Percentiles rank a stretch among this genome's conserved stretches.
Evolutionary conservation across 2,113 vertebrate species (phyloP).

Genomic region (Indicator indicator): DNA sequence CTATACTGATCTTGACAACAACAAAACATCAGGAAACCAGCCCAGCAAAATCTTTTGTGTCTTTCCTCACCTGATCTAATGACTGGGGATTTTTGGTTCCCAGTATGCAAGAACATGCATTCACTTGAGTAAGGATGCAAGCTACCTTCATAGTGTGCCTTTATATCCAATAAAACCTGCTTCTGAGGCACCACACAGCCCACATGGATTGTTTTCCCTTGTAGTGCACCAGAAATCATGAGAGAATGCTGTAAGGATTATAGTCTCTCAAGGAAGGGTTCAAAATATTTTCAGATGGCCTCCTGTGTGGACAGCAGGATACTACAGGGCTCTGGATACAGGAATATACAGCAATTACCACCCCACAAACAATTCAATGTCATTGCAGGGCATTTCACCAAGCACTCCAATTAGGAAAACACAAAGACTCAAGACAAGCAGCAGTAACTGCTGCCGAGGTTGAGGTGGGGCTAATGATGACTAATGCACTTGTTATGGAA

Average conservation of each 20-base stretch:
- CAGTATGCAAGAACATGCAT: neutral
- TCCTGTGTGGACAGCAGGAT: neutral
- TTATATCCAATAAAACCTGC: neutral
- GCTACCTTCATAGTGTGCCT: neutral
- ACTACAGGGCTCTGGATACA: neutral
- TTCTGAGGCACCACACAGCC: neutral
- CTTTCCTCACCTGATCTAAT: neutral
- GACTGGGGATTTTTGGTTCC: neutral
- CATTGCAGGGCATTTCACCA: neutral
- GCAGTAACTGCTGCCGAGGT: neutral
- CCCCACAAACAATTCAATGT: neutral
- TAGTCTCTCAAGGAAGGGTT: neutral
- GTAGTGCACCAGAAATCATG: neutral
- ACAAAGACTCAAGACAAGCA: slow-evolving; percentile 7
- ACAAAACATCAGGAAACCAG: neutral
- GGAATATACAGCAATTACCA: neutral
- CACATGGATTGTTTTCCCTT: neutral
- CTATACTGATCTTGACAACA: neutral
- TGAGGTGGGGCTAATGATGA: slow-evolving; percentile 33
- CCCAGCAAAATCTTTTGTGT: neutral
- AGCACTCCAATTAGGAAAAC: neutral
- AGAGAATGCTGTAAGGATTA: neutral
- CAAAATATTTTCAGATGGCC: slow-evolving; percentile 3
- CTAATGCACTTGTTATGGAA: slow-evolving; percentile 47
- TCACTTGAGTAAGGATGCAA: neutral